These are phyloP conservation scores for Agrotis puta DNA, from an alignment of 2,888 invertebrate genomes.

Conservation along the genomic window DNA sequence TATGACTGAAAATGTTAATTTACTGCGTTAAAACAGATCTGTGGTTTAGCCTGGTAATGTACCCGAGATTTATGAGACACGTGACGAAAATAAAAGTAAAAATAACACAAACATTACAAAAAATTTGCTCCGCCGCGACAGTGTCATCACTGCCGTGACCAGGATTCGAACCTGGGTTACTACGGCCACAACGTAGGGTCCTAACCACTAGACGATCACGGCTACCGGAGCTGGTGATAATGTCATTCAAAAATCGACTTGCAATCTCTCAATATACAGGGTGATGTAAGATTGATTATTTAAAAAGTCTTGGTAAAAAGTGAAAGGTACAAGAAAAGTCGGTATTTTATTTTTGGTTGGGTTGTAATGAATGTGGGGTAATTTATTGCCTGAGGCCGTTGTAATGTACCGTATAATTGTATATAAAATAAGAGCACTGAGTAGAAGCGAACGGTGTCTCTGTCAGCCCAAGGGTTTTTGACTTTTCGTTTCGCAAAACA, in stretches of 20 bases:
- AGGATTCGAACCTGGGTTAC: conserved; percentile 94
- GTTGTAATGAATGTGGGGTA: conserved; percentile 37
- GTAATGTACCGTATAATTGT: conserved; percentile 44
- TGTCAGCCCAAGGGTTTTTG: conserved; percentile 8
- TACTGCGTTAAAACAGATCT: background rate
- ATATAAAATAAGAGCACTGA: conserved; percentile 37
- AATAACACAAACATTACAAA: background rate
- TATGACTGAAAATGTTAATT: background rate
- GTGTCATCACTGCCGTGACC: conserved; percentile 77
- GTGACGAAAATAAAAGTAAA: background rate
- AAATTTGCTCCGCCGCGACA: conserved; percentile 64
- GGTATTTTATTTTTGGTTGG: conserved; percentile 15
- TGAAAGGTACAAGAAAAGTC: background rate
- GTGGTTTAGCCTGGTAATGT: background rate
- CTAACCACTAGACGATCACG: conserved; percentile 94
- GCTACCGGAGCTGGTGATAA: conserved; percentile 87
- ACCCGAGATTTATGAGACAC: background rate
- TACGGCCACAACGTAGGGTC: conserved; percentile 94
- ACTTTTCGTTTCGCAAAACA: conserved; percentile 3
- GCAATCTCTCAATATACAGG: conserved; percentile 5
- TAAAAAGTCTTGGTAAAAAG: conserved; percentile 17
- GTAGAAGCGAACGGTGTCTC: conserved; percentile 1
- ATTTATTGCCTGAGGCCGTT: conserved; percentile 21
- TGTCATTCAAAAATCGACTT: conserved; percentile 6
- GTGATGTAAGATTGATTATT: conserved; percentile 16